These are phyloP conservation scores for Mesembrinibis cayennensis DNA, from an alignment of 2,113 vertebrate species.

Conservation along the genomic window DNA sequence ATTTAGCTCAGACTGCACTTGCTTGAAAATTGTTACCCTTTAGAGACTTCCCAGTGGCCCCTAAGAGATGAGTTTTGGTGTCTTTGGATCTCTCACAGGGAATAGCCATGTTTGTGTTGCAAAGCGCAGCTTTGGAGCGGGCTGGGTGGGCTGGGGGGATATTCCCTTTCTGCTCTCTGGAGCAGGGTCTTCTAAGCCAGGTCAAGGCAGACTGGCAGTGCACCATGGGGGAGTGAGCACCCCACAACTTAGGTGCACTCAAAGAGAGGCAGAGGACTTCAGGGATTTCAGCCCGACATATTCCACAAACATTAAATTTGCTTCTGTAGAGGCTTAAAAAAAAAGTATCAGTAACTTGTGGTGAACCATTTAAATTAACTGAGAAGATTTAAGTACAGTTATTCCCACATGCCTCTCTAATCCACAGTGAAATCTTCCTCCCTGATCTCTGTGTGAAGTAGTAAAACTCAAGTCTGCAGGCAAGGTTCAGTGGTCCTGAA, in stretches of 20 bases:
- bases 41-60: background rate
- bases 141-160: background rate
- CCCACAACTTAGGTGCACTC: background rate
- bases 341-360: background rate
- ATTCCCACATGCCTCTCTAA: background rate
- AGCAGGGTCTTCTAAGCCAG: background rate
- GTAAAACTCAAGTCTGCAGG: background rate
- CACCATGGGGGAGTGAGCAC: rapidly evolving
- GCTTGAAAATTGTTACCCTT: background rate
- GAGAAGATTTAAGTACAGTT: background rate
- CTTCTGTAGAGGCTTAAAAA: background rate
- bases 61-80: background rate
- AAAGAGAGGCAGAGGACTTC: background rate
- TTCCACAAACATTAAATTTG: background rate
- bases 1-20: background rate
- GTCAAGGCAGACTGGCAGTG: background rate
- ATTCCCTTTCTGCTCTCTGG: background rate
- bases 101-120: background rate
- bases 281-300: background rate
- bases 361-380: background rate
- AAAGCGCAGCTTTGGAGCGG: rapidly evolving
- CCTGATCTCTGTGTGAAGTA: background rate
- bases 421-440: background rate
- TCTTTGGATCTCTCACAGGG: background rate
- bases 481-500: background rate